Conservation (phyloP, 2,797 vertebrate species). For the Fistularia tabacaria region DNA sequence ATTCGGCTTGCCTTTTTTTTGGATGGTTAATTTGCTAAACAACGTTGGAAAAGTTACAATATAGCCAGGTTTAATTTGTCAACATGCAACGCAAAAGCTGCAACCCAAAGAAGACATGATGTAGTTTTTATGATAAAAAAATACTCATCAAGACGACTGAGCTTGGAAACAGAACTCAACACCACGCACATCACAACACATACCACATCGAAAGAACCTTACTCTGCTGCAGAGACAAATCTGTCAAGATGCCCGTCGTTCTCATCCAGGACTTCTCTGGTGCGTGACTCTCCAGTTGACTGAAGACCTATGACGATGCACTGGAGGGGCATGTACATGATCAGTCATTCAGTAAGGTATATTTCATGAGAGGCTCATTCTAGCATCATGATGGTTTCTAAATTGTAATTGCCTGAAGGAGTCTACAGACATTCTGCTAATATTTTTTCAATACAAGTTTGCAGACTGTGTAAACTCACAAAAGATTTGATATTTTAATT, state of each 20-base stretch:
- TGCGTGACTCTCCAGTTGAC: conserved; percentile 97
- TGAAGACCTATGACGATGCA: conserved; percentile 95
- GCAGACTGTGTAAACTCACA: too few relatives aligned
- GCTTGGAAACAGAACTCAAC: background rate
- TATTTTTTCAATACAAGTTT: too few relatives aligned
- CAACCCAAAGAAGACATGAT: too few relatives aligned
- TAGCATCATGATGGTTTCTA: background rate
- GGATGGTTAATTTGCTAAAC: conserved; percentile 7
- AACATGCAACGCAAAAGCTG: background rate
- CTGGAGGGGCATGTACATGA: conserved; percentile 53
- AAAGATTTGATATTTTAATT: too few relatives aligned
- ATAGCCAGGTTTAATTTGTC: conserved; percentile 2
- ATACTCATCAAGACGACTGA: background rate
- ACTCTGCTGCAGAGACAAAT: conserved; percentile 97
- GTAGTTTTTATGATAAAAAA: too few relatives aligned
- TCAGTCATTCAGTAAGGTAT: background rate
- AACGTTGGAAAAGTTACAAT: conserved; percentile 10
- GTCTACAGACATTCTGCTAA: too few relatives aligned
- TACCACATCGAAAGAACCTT: conserved; percentile 47
- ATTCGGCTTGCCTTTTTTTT: conserved; percentile 12
- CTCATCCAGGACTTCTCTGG: conserved; percentile 93
- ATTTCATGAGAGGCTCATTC: background rate
- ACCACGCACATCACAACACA: too few relatives aligned
- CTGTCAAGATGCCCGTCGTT: conserved; percentile 91
- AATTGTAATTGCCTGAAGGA: too few relatives aligned